Conservation (phyloP, 2,113 vertebrate species). For the Arizona elegans region DNA sequence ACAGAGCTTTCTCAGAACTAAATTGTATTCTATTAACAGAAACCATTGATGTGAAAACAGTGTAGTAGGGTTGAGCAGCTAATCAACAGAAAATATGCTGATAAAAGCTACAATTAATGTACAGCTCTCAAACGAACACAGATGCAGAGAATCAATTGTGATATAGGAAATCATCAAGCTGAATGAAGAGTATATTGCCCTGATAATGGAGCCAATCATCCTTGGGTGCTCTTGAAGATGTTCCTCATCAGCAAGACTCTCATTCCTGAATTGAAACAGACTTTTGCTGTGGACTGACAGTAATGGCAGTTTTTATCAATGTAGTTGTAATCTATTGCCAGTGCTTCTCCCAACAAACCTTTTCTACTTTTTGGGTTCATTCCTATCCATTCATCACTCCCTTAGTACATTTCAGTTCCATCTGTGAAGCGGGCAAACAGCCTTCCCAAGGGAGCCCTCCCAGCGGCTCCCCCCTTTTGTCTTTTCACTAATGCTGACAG, state of each 20-base stretch:
- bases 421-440: neutral
- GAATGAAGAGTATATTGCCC: neutral
- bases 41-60: neutral
- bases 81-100: neutral
- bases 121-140: neutral
- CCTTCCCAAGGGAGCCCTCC: neutral
- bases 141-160: neutral
- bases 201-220: conserved; percentile 14
- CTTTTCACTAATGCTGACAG: neutral
- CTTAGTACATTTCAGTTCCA: neutral
- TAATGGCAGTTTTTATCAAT: neutral
- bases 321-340: neutral
- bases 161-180: neutral
- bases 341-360: neutral
- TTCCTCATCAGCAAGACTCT: neutral
- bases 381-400: conserved; percentile 19
- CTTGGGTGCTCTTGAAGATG: neutral
- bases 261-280: neutral
- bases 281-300: neutral
- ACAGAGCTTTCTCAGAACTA: neutral
- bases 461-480: neutral
- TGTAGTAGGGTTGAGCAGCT: neutral
- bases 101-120: neutral
- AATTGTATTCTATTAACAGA: neutral
- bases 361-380: neutral